Evolutionary conservation across 2,888 invertebrate species (phyloP), one percentile per base, ranked within the genome.

Genomic region (Ormyrus rosae): DNA sequence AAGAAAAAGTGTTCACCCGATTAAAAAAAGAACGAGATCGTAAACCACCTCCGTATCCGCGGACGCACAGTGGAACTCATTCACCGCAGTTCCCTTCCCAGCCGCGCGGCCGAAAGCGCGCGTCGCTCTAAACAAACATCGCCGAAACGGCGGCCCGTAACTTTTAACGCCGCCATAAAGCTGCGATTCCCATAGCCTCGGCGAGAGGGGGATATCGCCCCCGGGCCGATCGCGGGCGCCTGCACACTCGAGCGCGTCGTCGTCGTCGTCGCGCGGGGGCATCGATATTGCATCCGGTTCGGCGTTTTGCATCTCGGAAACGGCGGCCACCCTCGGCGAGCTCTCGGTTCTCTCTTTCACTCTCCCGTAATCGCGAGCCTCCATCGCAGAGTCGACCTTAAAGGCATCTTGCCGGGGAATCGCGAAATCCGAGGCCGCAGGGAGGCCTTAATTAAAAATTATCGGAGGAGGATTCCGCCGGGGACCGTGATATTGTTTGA

Each of bases 361-460:
- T 19, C 19, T 19, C 19, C 19, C 1, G 19, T 71, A 71, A 78
- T 78, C 78, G 71, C 19, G 19, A 19, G 58, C 19, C 5, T 51
- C 71, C 71, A 78, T 78, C 77, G 45, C 13, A 11, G 34, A 8
- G 9, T n/a, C 68, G 63, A 68, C 76, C 76, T 76, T 67, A 50
- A 19, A 19, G 63, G 34, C 51, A 67, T 67, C 64, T 8, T 6
- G 45, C 10, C 53, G 45, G 63, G 56, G n/a, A 70, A 64, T 64
- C 64, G 48, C 13, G 11, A 45, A 56, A 50, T 70, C 56, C 55
- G 10, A 19, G 48, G 10, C 19, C 8, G 19, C 19, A 1, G 19
- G 3, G 19, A 9, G 7, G 6, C n/a, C 55, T 56, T 63, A 76
- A 76, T 76, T 76, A 69, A 64, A 19, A 65, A 61, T 60, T 61